Evolutionary conservation across 2,888 invertebrate genomes (phyloP), one percentile per base, ranked within the genome.

Genomic region (Yponomeuta evonymella): DNA sequence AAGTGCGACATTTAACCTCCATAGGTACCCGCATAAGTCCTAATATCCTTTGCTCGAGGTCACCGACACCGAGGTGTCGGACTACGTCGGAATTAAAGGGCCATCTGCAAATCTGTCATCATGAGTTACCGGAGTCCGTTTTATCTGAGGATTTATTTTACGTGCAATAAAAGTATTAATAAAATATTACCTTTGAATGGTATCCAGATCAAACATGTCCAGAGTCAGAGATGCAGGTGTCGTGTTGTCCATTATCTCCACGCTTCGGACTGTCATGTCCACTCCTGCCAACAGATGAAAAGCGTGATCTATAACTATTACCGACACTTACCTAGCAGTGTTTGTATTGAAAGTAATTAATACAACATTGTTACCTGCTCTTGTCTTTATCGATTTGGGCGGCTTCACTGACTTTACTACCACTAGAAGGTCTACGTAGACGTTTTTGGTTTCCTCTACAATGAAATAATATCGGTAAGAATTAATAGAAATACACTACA

Each of bases 141-240:
- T 23, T 23, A 23, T 23, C 23, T 23, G 23, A 23, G 23, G 23
- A 23, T 23, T 23, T 23, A 23, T 23, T 23, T 23, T 23, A 23
- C 23, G 23, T 36, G 36, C 36, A 5, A 36, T 36, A 36, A 36
- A 36, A 36, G 36, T 36, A 5, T 36, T 36, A 36, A 36, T 36
- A 36, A 36, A 36, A 2, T 4, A 43, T 43, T 43, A 94, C 90
- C 94, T 93, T 75, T 93, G 90, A 71, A 96, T 95, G 79, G 95
- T 94, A 74, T 96, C 96, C 2, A 92, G 86, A 74, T 96, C 95
- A 94, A 96, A 97, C 67, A 94, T 86, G 69, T 96, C 89, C 62
- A 94, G 85, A 71, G 94, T 82, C 30, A 93, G 84, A 9, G 94
- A 87, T n/a, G 94, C 94, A 30, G 93, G 93, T 62, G 91, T 93